Evolutionary conservation across 2,113 vertebrate species (phyloP).

Genomic region (Romanogobio albipinnatus): DNA sequence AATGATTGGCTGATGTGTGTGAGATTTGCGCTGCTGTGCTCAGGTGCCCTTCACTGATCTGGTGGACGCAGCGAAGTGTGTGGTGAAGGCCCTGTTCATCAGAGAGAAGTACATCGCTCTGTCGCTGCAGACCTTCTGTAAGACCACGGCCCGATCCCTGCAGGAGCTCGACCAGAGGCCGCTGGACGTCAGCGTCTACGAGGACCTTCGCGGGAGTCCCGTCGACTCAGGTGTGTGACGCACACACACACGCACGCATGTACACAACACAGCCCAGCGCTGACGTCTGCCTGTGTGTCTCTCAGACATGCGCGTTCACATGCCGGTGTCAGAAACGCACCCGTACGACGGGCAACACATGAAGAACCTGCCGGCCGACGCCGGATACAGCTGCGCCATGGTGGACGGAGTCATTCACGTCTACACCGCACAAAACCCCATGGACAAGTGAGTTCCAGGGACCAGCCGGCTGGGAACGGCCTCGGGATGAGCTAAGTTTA

Average conservation of each 20-base stretch:
- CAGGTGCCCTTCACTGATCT: conserved; percentile 96
- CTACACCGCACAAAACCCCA: conserved; percentile 79
- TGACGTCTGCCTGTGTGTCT: neutral
- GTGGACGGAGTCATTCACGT: conserved; percentile 87
- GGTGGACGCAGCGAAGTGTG: conserved; percentile 92
- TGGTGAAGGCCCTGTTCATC: conserved; percentile 91
- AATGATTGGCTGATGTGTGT: no score
- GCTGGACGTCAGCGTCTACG: conserved; percentile 76
- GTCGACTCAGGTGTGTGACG: conserved; percentile 80
- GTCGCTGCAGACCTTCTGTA: conserved; percentile 88
- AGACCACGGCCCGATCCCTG: conserved; percentile 84
- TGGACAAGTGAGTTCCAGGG: conserved; percentile 65
- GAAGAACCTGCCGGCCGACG: conserved; percentile 82
- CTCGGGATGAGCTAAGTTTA: neutral
- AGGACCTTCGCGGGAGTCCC: conserved; percentile 84
- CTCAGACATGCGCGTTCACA: conserved; percentile 87
- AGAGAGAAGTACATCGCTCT: conserved; percentile 92
- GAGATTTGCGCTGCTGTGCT: neutral
- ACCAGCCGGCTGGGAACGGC: neutral
- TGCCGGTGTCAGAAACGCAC: conserved; percentile 85
- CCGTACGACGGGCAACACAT: conserved; percentile 87
- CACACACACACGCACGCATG: neutral
- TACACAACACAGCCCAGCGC: neutral
- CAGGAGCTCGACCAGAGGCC: conserved; percentile 85
- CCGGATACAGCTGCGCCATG: conserved; percentile 88